Percentiles rank a stretch among this genome's conserved stretches.
phyloP scores from a whole-genome alignment of 2,113 vertebrate species.

The Rhinogobius similis region DNA sequence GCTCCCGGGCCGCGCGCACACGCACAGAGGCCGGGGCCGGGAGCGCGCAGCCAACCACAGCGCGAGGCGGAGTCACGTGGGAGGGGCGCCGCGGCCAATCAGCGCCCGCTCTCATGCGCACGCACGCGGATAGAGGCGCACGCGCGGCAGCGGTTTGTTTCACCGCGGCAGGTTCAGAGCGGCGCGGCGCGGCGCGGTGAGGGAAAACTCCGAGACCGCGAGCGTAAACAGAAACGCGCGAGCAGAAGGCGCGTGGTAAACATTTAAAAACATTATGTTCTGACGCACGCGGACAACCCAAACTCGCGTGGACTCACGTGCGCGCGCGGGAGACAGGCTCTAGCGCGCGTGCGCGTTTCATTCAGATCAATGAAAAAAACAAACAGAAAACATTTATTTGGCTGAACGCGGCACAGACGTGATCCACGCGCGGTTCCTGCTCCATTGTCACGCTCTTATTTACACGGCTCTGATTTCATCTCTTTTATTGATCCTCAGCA shows the following conservation, averaged over 20 bases:
- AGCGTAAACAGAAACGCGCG: constrained; percentile 8
- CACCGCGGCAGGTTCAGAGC: constrained; percentile 11
- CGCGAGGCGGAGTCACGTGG: constrained; percentile 3
- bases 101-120: neutral
- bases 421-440: neutral
- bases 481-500: neutral
- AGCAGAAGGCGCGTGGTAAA: constrained; percentile 10
- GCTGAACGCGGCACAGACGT: neutral
- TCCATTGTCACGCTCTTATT: neutral
- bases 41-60: constrained; percentile 15
- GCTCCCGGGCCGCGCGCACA: constrained; percentile 12
- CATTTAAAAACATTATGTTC: constrained; percentile 9
- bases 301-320: neutral
- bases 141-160: constrained; percentile 10
- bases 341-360: neutral
- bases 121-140: neutral
- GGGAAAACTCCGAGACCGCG: neutral
- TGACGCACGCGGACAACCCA: neutral
- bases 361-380: neutral
- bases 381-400: neutral
- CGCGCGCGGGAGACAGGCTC: neutral
- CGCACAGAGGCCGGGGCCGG: constrained; percentile 9
- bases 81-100: neutral
- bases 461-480: neutral
- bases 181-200: neutral